These are phyloP conservation scores for Blastomussa wellsi DNA, from an alignment of 92 coral and sea anemone species.

Conservation along the genomic window DNA sequence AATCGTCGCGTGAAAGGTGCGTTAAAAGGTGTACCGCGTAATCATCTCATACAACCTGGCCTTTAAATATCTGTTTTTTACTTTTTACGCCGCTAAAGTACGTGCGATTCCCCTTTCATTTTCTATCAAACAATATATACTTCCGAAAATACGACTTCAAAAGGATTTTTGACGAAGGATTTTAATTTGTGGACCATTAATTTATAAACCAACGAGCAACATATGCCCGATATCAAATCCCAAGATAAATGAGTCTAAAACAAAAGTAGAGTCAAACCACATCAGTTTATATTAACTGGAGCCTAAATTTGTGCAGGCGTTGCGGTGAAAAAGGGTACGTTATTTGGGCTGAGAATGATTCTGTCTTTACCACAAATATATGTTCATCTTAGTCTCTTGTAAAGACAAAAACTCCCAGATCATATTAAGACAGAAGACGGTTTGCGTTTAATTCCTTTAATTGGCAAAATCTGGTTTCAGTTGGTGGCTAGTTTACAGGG, in stretches of 20 bases:
- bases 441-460: background rate
- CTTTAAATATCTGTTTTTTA: too few species aligned
- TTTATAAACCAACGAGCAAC: background rate
- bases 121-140: too few species aligned
- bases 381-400: background rate
- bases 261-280: background rate
- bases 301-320: background rate
- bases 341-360: background rate
- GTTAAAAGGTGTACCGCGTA: too few species aligned
- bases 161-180: too few species aligned
- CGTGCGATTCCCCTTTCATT: too few species aligned
- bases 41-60: too few species aligned
- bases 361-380: background rate
- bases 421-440: background rate
- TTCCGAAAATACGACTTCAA: background rate
- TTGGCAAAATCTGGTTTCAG: background rate
- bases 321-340: background rate
- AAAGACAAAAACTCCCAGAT: background rate
- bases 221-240: background rate
- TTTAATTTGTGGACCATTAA: background rate
- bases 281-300: background rate
- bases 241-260: background rate
- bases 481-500: background rate
- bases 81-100: too few species aligned
- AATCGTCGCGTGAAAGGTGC: too few species aligned